Evolutionary conservation across 2,797 vertebrate species (phyloP).

Genomic region (Glyptemys insculpta): DNA sequence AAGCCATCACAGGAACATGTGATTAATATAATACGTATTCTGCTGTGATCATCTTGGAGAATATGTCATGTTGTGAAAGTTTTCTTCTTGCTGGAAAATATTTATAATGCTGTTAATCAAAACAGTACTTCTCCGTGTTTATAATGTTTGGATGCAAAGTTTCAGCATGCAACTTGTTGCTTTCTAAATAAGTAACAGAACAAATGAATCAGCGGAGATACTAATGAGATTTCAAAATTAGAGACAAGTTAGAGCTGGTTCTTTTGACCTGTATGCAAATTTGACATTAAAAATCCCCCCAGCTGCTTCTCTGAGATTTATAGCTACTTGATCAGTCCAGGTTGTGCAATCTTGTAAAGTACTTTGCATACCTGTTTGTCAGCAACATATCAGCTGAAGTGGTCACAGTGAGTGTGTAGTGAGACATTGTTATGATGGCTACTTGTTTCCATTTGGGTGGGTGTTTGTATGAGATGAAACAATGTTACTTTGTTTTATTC

Average conservation of each 20-base stretch:
- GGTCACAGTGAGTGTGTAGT: neutral
- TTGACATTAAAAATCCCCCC: neutral
- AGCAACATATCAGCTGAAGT: conserved; percentile 10
- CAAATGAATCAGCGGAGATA: conserved; percentile 62
- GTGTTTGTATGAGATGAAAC: conserved; percentile 46
- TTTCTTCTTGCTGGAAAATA: conserved; percentile 51
- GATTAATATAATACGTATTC: neutral
- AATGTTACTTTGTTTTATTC: conserved; percentile 48
- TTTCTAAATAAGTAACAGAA: neutral
- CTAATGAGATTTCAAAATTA: conserved; percentile 16
- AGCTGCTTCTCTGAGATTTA: neutral
- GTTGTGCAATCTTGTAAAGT: conserved; percentile 8
- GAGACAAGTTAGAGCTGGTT: conserved; percentile 54
- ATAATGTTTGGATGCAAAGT: conserved; percentile 10
- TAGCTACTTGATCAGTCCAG: neutral
- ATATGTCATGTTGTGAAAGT: neutral
- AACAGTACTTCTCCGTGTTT: neutral
- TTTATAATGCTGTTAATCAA: conserved; percentile 29
- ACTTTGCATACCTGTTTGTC: conserved; percentile 14
- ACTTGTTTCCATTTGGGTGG: neutral
- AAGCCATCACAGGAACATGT: neutral
- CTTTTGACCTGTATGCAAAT: conserved; percentile 52
- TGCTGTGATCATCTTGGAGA: neutral
- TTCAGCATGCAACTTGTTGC: neutral
- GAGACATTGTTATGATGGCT: neutral